A percentile compares a stretch with the other conserved stretches of the same genome.
Conservation (phyloP, 1,140 invertebrate species). For the Drosophila willistoni region DNA sequence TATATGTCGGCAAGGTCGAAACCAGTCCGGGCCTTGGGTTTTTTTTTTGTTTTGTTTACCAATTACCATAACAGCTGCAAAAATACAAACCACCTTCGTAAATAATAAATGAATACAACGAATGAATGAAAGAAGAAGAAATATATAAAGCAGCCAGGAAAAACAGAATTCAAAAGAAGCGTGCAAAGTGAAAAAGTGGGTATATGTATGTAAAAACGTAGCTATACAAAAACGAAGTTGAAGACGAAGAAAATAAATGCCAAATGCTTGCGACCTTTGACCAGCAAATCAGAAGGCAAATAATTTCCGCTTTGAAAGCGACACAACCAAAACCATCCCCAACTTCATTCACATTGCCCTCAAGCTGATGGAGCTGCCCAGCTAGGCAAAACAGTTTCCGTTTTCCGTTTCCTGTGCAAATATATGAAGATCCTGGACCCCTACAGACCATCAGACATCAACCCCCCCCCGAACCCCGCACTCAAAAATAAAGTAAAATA, state of each 20-base stretch:
- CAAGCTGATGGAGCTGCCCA: slow-evolving; percentile 5
- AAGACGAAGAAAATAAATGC: slow-evolving; percentile 13
- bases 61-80: slow-evolving; percentile 28
- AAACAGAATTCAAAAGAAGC: slow-evolving; percentile 22
- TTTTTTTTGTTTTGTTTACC: slow-evolving; percentile 3
- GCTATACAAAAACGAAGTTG: background rate
- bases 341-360: background rate
- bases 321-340: slow-evolving; percentile 8
- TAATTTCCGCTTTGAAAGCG: slow-evolving; percentile 41
- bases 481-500: slow-evolving; percentile 5
- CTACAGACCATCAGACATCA: too few relatives aligned
- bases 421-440: slow-evolving; percentile 17
- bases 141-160: background rate
- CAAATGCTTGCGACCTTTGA: slow-evolving; percentile 28
- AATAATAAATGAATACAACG: slow-evolving; percentile 8
- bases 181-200: background rate
- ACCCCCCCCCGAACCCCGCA: too few relatives aligned
- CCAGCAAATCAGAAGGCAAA: slow-evolving; percentile 29
- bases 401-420: slow-evolving; percentile 54
- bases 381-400: slow-evolving; percentile 40
- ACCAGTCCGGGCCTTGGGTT: background rate
- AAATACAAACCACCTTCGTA: slow-evolving; percentile 12
- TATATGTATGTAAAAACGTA: too few relatives aligned
- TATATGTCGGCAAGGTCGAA: too few relatives aligned
- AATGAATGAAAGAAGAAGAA: background rate